Percentiles rank a stretch among this genome's conserved stretches.
phyloP scores from a whole-genome alignment of 1,140 invertebrate species.

The Pristionchus pacificus region DNA sequence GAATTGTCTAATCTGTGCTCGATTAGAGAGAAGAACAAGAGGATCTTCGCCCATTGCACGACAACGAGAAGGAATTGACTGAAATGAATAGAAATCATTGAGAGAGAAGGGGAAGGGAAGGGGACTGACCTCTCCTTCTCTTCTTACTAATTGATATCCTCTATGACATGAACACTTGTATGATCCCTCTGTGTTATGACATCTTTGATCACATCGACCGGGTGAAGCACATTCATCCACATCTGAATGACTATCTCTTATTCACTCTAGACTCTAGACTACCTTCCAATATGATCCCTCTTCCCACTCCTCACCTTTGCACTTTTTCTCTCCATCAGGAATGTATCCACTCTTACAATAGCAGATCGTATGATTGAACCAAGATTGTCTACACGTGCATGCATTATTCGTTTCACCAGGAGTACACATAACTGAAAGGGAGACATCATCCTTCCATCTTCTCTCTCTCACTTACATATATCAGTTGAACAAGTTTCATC shows the following conservation, averaged over 20 bases:
- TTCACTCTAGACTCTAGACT: not conserved
- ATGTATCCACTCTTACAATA: conserved; percentile 34
- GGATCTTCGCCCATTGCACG: conserved; percentile 52
- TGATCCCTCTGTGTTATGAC: conserved; percentile 75
- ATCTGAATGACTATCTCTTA: not conserved
- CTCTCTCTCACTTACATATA: not conserved
- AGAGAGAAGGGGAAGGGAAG: not conserved
- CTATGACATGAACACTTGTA: conserved; percentile 84
- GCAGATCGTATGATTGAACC: conserved; percentile 23
- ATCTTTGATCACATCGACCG: conserved; percentile 73
- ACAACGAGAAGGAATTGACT: conserved; percentile 32
- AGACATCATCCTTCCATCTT: no score
- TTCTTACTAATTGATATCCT: conserved; percentile 72
- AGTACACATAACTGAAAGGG: no score
- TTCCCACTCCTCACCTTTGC: not conserved
- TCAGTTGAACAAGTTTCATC: conserved; percentile 7
- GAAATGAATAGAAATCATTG: not conserved
- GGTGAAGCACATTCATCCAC: conserved; percentile 56
- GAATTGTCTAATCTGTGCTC: conserved; percentile 37
- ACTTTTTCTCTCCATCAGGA: conserved; percentile 1
- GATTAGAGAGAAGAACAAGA: conserved; percentile 49
- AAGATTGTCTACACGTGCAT: conserved; percentile 37
- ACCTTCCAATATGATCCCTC: not conserved
- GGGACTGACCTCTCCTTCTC: conserved; percentile 64
- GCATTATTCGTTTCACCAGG: not conserved